These are phyloP conservation scores for Hirtodrosophila cameraria DNA, from an alignment of 2,888 invertebrate genomes.

Conservation along the genomic window DNA sequence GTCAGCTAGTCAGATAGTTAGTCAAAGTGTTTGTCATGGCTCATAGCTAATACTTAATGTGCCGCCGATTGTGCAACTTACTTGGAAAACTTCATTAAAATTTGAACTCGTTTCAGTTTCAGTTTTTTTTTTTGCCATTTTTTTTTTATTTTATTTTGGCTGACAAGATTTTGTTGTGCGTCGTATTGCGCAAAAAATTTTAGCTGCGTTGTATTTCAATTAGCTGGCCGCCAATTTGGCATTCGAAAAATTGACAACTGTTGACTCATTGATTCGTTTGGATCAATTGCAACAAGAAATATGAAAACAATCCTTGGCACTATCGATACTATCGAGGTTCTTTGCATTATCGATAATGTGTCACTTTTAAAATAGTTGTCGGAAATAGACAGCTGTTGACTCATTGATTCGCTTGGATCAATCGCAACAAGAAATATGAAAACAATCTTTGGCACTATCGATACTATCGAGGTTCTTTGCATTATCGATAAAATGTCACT, in stretches of 20 bases:
- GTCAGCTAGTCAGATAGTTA: slow-evolving; percentile 21
- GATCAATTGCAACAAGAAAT: slow-evolving; percentile 6
- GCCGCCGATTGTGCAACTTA: slow-evolving; percentile 51
- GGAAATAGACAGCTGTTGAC: slow-evolving; percentile 38
- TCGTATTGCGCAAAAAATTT: slow-evolving; percentile 27
- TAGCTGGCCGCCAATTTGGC: slow-evolving; percentile 40
- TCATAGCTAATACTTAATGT: slow-evolving; percentile 39
- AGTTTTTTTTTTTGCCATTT: not conserved
- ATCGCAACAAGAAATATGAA: not conserved
- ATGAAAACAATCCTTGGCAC: too few relatives aligned
- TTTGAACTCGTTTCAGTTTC: slow-evolving; percentile 10
- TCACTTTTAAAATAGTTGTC: too few relatives aligned
- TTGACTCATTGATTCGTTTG: slow-evolving; percentile 47
- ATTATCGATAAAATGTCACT: too few relatives aligned
- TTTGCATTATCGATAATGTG: too few relatives aligned
- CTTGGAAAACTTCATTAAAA: slow-evolving; percentile 38
- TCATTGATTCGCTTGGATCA: slow-evolving; percentile 41
- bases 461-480: too few relatives aligned
- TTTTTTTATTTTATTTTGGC: slow-evolving; percentile 1
- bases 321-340: too few relatives aligned
- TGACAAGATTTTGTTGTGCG: slow-evolving; percentile 19
- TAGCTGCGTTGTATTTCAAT: slow-evolving; percentile 43
- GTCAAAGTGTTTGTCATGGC: slow-evolving; percentile 29
- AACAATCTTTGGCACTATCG: too few relatives aligned
- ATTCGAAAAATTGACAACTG: slow-evolving; percentile 31